Evolutionary conservation across 2,797 vertebrate species (phyloP).

Genomic region (Rhinichthys osculus): DNA sequence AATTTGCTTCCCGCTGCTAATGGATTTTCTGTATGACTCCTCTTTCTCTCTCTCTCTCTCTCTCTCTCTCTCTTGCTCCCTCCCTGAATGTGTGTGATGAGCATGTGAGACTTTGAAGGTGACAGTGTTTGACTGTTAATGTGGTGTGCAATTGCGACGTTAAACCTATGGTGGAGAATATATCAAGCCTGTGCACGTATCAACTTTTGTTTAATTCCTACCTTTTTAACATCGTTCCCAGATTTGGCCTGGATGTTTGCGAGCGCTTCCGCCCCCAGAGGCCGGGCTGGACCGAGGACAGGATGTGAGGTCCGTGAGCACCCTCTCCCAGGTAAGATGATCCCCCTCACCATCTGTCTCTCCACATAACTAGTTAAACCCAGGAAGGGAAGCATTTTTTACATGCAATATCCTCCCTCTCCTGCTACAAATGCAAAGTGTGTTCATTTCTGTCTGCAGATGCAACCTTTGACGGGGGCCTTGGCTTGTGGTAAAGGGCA

Average conservation of each 20-base stretch:
- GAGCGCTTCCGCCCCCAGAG: slow-evolving; percentile 3
- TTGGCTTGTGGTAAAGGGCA: slow-evolving; percentile 60
- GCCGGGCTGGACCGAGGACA: slow-evolving; percentile 37
- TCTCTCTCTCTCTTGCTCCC: slow-evolving; percentile 13
- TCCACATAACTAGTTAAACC: slow-evolving; percentile 45
- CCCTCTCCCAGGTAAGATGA: slow-evolving; percentile 55
- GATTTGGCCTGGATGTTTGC: slow-evolving; percentile 23
- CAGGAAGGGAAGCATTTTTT: slow-evolving; percentile 42
- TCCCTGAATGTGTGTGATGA: slow-evolving; percentile 57
- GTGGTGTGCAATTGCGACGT: slow-evolving; percentile 39
- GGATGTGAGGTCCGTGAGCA: slow-evolving; percentile 31
- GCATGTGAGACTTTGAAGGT: slow-evolving; percentile 56
- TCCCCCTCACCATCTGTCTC: slow-evolving; percentile 52
- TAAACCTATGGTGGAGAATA: slow-evolving; percentile 6
- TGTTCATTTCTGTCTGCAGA: slow-evolving; percentile 69
- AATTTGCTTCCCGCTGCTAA: slow-evolving; percentile 65
- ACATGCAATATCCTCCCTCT: slow-evolving; percentile 39
- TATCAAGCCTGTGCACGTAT: not conserved
- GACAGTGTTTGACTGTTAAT: slow-evolving; percentile 61
- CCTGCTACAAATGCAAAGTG: slow-evolving; percentile 62
- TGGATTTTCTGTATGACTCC: slow-evolving; percentile 64
- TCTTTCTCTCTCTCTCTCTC: slow-evolving; percentile 19
- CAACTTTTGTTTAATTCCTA: slow-evolving; percentile 17
- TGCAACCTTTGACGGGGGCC: slow-evolving; percentile 60
- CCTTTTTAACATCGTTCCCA: slow-evolving; percentile 29